Base-by-base conservation (phyloP, 2,113 vertebrate genomes). In the Agapornis roseicollis region DNA sequence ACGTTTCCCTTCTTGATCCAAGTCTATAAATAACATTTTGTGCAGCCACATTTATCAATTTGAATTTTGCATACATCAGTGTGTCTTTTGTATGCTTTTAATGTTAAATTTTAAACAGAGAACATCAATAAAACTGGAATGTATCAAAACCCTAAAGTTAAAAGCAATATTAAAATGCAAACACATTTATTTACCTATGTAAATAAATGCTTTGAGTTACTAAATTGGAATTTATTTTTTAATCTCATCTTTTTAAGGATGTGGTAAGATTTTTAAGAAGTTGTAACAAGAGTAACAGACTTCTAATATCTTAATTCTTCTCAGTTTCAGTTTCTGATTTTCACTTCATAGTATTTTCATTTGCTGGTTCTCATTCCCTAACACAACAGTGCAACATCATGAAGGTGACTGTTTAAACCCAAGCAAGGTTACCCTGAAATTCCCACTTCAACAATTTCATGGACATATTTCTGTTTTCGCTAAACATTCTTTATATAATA, bases 401-500 rank as follows among this genome's bases (percentile, higher is more conserved):
- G 39, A 77, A 90, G 95, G 72, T 25, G 0, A 95, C 85, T 93
- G 74, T 85, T 95, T 90, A 92, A 97, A 93, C 90, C 90, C 85
- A 93, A 95, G 90, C 68, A 91, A 93, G 87, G 90, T 96, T 96
- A 95, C 58, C 35, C 85, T 97, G 93, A 96, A 96, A 94, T 74
- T 94, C 94, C 95, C 88, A 88, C 79, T 96, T 78, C 93, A 95
- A 92, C 93, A 80, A 93, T 92, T 96, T 95, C 80, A 95, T 84
- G 88, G 93, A 80, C 77, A 79, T 93, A 94, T 72, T 97, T 96
- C 94, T 96, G 88, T 9, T 88, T 96, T 89, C 93, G 83, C 91
- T 96, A 92, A 96, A 88, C 88, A 95, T 96, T 94, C 94, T 89
- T 94, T 95, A 85, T 66, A 96, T 91, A 94, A 95, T 92, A 93